A percentile compares a stretch with the other conserved stretches of the same genome.
Conservation (phyloP, 2,113 vertebrate genomes). For the Cephalophus harveyi region DNA sequence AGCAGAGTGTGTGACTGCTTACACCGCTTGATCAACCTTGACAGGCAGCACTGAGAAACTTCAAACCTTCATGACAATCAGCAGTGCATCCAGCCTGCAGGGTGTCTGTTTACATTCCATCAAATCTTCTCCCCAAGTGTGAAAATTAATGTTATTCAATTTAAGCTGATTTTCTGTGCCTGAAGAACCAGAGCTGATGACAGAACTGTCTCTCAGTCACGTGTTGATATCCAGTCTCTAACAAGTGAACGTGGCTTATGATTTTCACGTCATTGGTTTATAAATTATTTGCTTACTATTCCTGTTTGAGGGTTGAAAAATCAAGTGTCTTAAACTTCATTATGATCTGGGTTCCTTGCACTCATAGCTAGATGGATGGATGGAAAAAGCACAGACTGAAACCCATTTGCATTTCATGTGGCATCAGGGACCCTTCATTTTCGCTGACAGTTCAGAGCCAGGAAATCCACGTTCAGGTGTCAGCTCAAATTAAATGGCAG, state of each 20-base stretch:
- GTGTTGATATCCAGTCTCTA: background rate
- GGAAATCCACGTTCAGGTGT: background rate
- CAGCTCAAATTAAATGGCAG: background rate
- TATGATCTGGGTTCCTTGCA: background rate
- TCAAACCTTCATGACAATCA: background rate
- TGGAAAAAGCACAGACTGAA: background rate
- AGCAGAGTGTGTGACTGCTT: background rate
- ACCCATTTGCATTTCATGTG: background rate
- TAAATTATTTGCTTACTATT: background rate
- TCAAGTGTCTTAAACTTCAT: background rate
- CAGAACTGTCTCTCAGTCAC: background rate
- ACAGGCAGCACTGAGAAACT: background rate
- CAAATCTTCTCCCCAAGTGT: background rate
- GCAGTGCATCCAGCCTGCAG: background rate
- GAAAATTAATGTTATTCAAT: background rate
- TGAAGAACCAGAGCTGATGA: background rate
- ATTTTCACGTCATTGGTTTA: background rate
- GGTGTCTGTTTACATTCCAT: background rate
- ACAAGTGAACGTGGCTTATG: background rate
- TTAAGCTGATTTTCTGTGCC: background rate
- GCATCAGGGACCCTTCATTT: background rate
- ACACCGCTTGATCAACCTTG: conserved; percentile 10
- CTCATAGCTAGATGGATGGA: background rate
- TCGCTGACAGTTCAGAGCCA: background rate
- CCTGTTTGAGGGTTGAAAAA: background rate